A percentile compares a stretch with the other conserved stretches of the same genome.
phyloP scores from a whole-genome alignment of 2,113 vertebrate species.

The Calonectris borealis region DNA sequence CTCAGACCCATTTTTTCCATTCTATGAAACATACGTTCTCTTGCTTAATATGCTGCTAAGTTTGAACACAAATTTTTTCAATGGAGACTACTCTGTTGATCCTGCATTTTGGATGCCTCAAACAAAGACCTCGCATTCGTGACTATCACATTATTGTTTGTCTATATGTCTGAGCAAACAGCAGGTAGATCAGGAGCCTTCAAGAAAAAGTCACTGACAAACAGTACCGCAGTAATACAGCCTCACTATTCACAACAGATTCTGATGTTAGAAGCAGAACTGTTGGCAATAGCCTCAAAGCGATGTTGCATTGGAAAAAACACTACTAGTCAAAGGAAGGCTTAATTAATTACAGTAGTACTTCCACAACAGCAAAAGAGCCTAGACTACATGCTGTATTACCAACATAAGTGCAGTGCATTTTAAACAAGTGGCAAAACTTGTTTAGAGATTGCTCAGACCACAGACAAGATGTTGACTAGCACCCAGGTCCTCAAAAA shows the following conservation, averaged over 20 bases:
- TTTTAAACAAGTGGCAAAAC: not conserved
- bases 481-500: not conserved
- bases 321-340: not conserved
- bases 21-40: not conserved
- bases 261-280: not conserved
- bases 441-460: not conserved
- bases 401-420: not conserved
- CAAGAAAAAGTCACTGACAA: not conserved
- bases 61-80: not conserved
- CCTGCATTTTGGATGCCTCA: not conserved
- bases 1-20: not conserved
- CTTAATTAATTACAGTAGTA: not conserved
- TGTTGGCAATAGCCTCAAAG: not conserved
- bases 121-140: not conserved
- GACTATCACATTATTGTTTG: not conserved
- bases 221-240: not conserved
- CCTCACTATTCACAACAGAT: not conserved
- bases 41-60: not conserved
- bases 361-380: not conserved
- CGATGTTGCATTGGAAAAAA: not conserved
- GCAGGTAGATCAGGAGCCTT: not conserved
- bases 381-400: not conserved
- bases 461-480: not conserved
- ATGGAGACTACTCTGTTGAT: not conserved
- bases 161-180: not conserved